A percentile compares a stretch with the other conserved stretches of the same genome.
phyloP scores from a whole-genome alignment of 2,797 vertebrate species.

The Tokudaia muenninki region DNA sequence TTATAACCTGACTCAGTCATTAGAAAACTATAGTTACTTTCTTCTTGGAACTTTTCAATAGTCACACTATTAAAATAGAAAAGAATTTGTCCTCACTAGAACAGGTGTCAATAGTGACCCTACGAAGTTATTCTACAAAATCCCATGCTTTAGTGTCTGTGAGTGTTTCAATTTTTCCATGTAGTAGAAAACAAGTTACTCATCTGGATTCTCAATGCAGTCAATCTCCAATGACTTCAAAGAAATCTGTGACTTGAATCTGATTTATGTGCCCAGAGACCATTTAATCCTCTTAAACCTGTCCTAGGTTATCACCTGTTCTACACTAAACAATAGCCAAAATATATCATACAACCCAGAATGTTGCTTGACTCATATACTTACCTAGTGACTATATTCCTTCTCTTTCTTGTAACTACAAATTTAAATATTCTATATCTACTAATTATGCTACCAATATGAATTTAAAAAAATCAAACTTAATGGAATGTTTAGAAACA shows the following conservation, averaged over 20 bases:
- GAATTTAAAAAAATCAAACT: neutral
- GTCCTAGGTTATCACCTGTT: constrained; percentile 17
- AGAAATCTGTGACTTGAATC: constrained; percentile 62
- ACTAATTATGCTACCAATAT: neutral
- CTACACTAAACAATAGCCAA: neutral
- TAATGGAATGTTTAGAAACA: neutral
- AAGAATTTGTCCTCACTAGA: constrained; percentile 23
- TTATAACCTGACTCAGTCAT: neutral
- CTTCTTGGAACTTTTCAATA: constrained; percentile 56
- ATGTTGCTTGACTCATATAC: neutral
- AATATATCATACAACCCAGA: neutral
- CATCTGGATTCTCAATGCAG: constrained; percentile 30
- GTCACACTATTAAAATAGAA: constrained; percentile 42
- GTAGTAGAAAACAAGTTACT: neutral
- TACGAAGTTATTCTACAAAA: constrained; percentile 53
- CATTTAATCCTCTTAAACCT: constrained; percentile 50
- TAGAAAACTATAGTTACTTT: constrained; percentile 57
- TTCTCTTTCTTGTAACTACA: neutral
- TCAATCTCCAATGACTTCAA: constrained; percentile 32
- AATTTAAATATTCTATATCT: constrained; percentile 3
- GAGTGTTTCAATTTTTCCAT: neutral
- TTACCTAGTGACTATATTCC: neutral
- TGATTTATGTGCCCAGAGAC: neutral
- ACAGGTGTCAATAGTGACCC: constrained; percentile 12
- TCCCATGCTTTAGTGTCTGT: constrained; percentile 1